These are phyloP conservation scores for Probosciger aterrimus DNA, from an alignment of 2,113 vertebrate genomes.

Conservation along the genomic window DNA sequence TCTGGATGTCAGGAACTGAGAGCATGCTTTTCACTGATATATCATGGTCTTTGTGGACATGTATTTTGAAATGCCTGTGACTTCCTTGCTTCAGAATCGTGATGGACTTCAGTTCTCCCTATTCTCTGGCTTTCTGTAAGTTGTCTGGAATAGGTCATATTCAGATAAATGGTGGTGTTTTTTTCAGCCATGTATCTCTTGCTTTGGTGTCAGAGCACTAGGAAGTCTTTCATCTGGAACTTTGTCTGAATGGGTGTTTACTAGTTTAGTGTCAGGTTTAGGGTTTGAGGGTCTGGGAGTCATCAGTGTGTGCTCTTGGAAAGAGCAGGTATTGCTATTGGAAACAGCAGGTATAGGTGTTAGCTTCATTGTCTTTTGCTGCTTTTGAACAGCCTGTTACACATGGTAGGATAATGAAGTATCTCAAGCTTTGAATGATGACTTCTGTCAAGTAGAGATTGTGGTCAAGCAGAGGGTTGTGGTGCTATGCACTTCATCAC, in stretches of 20 bases:
- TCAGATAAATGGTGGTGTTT: background rate
- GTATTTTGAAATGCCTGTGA: background rate
- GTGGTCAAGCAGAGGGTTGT: too few species aligned
- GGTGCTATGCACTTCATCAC: background rate
- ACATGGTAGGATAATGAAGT: background rate
- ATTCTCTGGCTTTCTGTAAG: background rate
- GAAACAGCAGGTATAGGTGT: background rate
- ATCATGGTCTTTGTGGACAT: background rate
- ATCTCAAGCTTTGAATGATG: background rate
- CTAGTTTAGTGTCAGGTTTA: background rate
- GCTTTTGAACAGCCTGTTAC: background rate
- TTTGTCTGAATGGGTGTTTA: background rate
- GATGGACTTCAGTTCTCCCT: background rate
- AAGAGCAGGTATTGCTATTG: background rate
- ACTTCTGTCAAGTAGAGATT: background rate
- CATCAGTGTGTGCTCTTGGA: background rate
- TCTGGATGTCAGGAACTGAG: background rate
- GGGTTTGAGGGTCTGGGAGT: background rate
- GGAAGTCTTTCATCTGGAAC: background rate
- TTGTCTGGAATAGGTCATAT: background rate
- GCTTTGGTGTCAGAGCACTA: background rate
- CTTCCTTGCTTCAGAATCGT: background rate
- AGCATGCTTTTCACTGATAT: fast-evolving
- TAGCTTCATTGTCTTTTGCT: background rate
- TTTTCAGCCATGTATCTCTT: background rate